phyloP scores from a whole-genome alignment of 2,888 invertebrate genomes.

The Julus scanicus region DNA sequence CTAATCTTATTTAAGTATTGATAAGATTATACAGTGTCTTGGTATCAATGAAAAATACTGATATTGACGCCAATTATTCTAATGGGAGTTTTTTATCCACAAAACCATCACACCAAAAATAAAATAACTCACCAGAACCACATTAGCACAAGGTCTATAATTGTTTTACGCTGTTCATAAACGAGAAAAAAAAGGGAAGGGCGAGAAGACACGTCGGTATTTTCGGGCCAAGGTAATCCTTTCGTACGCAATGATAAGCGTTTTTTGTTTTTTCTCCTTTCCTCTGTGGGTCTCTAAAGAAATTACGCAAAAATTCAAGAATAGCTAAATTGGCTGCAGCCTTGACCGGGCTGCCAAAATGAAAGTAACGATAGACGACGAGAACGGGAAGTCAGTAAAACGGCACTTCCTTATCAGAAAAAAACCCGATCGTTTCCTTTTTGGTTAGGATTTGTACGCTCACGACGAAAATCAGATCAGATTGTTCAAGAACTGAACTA shows the following conservation, averaged over 20 bases:
- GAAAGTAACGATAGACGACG: neutral
- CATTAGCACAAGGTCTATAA: neutral
- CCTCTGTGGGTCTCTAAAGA: neutral
- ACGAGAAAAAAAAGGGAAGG: neutral
- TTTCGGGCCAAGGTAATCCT: slow-evolving; percentile 32
- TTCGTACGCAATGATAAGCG: slow-evolving; percentile 8
- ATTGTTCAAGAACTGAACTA: neutral
- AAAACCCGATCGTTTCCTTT: neutral
- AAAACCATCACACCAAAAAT: neutral
- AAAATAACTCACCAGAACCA: neutral
- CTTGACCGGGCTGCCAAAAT: slow-evolving; percentile 41
- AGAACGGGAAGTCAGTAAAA: slow-evolving; percentile 12
- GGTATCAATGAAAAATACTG: too few species aligned
- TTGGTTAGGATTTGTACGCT: neutral
- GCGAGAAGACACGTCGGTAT: neutral
- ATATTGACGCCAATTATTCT: neutral
- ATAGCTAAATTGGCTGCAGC: neutral
- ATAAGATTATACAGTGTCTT: too few species aligned
- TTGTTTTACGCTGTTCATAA: neutral
- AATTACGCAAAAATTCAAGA: slow-evolving; percentile 29
- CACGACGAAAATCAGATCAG: neutral
- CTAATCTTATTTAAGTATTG: too few species aligned
- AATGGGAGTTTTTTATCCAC: neutral
- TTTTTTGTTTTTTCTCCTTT: neutral
- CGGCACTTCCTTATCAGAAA: slow-evolving; percentile 42